These are phyloP conservation scores for Melieria picta DNA, from an alignment of 2,888 invertebrate genomes.

Conservation along the genomic window DNA sequence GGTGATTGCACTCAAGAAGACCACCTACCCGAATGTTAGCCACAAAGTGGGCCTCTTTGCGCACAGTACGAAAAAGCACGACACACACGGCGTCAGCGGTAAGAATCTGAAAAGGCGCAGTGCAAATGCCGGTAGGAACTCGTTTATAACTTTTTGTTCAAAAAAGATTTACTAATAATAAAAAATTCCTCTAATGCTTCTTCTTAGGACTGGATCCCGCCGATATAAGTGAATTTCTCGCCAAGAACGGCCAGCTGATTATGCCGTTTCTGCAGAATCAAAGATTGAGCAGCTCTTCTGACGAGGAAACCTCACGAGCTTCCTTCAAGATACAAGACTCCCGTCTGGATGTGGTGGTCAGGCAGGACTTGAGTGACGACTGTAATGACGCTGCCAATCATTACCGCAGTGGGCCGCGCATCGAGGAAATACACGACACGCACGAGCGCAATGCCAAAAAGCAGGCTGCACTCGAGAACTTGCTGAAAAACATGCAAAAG, in stretches of 20 bases:
- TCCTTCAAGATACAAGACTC: constrained; percentile 65
- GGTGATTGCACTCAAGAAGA: constrained; percentile 67
- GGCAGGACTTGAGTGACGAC: constrained; percentile 57
- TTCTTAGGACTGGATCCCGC: constrained; percentile 58
- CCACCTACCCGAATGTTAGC: constrained; percentile 62
- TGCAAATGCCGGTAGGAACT: constrained; percentile 53
- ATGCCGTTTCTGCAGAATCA: constrained; percentile 65
- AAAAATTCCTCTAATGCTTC: neutral
- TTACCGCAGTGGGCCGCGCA: constrained; percentile 45
- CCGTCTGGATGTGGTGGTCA: constrained; percentile 63
- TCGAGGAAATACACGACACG: constrained; percentile 48
- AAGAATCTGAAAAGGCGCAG: constrained; percentile 59
- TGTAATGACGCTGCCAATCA: constrained; percentile 37
- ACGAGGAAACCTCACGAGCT: constrained; percentile 63
- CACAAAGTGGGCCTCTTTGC: constrained; percentile 63
- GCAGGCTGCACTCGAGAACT: constrained; percentile 53
- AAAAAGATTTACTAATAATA: neutral
- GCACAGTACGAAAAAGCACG: constrained; percentile 57
- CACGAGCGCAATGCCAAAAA: constrained; percentile 46
- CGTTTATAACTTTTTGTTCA: neutral
- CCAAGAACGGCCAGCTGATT: constrained; percentile 63
- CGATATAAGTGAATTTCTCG: constrained; percentile 61
- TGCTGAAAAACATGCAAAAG: constrained; percentile 58
- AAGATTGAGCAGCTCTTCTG: constrained; percentile 64
- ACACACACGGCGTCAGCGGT: constrained; percentile 34